These are phyloP conservation scores for Ophion ellenae DNA, from an alignment of 2,888 invertebrate genomes.

Conservation along the genomic window DNA sequence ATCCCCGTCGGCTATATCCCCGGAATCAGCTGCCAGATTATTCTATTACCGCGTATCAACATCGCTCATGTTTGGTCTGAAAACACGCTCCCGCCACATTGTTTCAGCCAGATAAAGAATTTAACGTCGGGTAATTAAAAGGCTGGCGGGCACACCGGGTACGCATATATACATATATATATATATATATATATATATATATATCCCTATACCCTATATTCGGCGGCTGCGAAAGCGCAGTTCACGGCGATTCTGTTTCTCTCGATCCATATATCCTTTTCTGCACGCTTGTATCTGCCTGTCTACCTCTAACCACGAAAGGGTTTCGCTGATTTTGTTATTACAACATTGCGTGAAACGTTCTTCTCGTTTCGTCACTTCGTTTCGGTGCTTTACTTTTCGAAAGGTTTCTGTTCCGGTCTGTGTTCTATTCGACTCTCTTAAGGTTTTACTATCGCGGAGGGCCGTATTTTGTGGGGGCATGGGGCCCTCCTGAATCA, in stretches of 20 bases:
- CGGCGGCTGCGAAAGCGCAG: background rate
- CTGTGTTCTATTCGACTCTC: no score
- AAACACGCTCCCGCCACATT: constrained; percentile 86
- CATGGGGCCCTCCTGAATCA: no score
- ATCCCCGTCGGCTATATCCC: constrained; percentile 83
- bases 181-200: background rate
- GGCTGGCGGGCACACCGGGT: constrained; percentile 72
- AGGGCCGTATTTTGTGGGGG: no score
- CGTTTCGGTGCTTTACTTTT: no score
- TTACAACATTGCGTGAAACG: background rate
- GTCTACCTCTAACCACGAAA: background rate
- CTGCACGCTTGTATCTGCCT: constrained; percentile 3
- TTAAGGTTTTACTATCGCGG: no score
- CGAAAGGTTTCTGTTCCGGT: no score
- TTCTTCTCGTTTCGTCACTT: no score
- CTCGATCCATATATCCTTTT: constrained; percentile 12
- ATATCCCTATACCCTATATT: constrained; percentile 17
- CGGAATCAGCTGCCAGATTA: constrained; percentile 87
- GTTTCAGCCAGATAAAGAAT: constrained; percentile 88
- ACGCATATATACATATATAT: constrained; percentile 16
- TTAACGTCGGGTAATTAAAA: constrained; percentile 88
- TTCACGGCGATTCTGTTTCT: constrained; percentile 7
- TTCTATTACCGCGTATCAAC: constrained; percentile 90
- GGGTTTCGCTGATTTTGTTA: background rate
- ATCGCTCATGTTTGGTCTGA: constrained; percentile 88